Conservation (phyloP, 2,888 invertebrate species). For the Rhogogaster chlorosoma region DNA sequence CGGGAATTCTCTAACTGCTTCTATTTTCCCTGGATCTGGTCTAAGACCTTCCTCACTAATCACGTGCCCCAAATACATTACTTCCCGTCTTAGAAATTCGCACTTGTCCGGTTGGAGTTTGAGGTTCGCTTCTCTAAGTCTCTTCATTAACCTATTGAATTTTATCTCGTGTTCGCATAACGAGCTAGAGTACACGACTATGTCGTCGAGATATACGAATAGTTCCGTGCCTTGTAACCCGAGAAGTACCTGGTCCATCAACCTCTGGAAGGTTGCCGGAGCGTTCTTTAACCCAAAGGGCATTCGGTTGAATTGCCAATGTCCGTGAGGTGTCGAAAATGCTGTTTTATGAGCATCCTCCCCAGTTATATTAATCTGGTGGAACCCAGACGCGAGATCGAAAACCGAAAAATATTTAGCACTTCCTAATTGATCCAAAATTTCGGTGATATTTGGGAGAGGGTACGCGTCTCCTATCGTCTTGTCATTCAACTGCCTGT, state of each 20-base stretch:
- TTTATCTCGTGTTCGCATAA: slow-evolving; percentile 53
- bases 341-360: neutral
- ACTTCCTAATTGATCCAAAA: too few relatives aligned
- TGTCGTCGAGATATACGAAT: slow-evolving; percentile 60
- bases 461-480: neutral
- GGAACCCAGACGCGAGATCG: neutral
- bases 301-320: neutral
- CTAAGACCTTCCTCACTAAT: slow-evolving; percentile 51
- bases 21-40: slow-evolving; percentile 50
- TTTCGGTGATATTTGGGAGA: too few relatives aligned
- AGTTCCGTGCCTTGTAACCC: neutral
- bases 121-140: slow-evolving; percentile 38
- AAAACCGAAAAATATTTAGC: too few relatives aligned
- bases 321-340: neutral
- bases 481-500: neutral
- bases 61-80: slow-evolving; percentile 55
- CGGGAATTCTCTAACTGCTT: slow-evolving; percentile 50
- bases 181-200: slow-evolving; percentile 54
- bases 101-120: slow-evolving; percentile 55
- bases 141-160: slow-evolving; percentile 39
- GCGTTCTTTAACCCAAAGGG: neutral
- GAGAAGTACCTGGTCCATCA: neutral
- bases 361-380: neutral
- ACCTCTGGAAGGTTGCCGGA: neutral
- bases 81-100: slow-evolving; percentile 47